Evolutionary conservation across 2,113 vertebrate species (phyloP), one percentile per base, ranked within the genome.

Genomic region (Zosterops hypoxanthus): DNA sequence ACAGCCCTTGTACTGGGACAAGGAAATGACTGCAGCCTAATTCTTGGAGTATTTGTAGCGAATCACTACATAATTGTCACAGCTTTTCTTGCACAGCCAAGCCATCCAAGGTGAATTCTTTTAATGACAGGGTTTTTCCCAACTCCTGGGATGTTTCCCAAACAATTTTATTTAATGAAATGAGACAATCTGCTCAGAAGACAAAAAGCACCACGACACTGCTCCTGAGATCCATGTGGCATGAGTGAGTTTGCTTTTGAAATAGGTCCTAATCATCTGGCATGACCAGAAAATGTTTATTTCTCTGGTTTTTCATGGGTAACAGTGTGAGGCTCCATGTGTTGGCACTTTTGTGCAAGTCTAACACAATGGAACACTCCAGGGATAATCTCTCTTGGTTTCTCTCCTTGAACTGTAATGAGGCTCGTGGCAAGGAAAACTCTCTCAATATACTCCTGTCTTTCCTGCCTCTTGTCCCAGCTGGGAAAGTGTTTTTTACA

Each of bases 271-370:
- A 47, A 53, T 89, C 29, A 52, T 17, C 25, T 84, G 64, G 23
- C 18, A 20, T 39, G 36, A 28, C 13, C 18, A 59, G 41, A 72
- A 92, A 56, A 46, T 57, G 13, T 34, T 88, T 77, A 6, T 46
- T 50, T 20, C 8, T 81, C 26, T 52, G 23, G 2, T 61, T 88
- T 83, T 83, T 59, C 14, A 8, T 25, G 44, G 22, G 11, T 72
- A n/a, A n/a, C 31, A 26, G 0, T 0, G 16, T 23, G 46, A 66
- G 23, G 41, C 6, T 82, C 25, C 26, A 7, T 13, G n/a, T n/a
- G 24, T 11, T 69, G 55, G 49, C 25, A 70, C 8, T 18, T 52
- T 34, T 29, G 26, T 46, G 29, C 52, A 72, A n/a, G 39, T 60
- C 39, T 76, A 29, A 53, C 31, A 65, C 34, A 25, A 19, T 31